These are phyloP conservation scores for Branchellion lobata DNA, from an alignment of 2,888 invertebrate species.

Conservation along the genomic window DNA sequence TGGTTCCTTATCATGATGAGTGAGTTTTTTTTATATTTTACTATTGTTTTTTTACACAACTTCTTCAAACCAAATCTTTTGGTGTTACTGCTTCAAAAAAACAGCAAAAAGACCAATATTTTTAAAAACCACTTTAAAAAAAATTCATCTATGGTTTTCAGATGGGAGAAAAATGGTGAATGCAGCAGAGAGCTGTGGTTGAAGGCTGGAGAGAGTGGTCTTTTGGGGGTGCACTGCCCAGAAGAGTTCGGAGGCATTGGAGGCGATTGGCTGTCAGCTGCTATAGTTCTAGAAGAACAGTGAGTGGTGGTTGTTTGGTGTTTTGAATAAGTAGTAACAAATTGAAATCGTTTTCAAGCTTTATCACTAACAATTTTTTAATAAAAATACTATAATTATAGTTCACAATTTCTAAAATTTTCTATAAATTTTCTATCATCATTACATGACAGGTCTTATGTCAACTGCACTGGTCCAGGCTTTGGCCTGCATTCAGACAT, in stretches of 20 bases:
- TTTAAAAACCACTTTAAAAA: too few relatives aligned
- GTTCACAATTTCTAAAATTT: background rate
- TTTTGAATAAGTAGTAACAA: background rate
- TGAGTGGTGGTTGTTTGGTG: slow-evolving; percentile 52
- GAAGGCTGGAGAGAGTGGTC: slow-evolving; percentile 61
- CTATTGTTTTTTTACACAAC: too few relatives aligned
- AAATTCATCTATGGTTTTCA: too few relatives aligned
- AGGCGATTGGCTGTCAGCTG: slow-evolving; percentile 61
- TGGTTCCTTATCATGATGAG: slow-evolving; percentile 58
- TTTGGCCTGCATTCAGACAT: slow-evolving; percentile 64
- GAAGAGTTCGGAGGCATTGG: slow-evolving; percentile 63
- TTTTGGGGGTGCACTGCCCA: slow-evolving; percentile 61
- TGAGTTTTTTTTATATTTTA: slow-evolving; percentile 44
- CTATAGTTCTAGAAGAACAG: slow-evolving; percentile 63
- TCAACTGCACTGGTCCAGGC: slow-evolving; percentile 61
- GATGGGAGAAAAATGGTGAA: slow-evolving; percentile 49
- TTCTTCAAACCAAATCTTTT: too few relatives aligned
- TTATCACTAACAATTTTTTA: background rate
- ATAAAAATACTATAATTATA: slow-evolving; percentile 6
- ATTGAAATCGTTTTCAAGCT: background rate
- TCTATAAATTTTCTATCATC: background rate
- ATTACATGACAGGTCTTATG: slow-evolving; percentile 60
- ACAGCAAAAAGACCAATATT: too few relatives aligned
- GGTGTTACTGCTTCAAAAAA: too few relatives aligned
- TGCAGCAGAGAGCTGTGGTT: slow-evolving; percentile 59